These are phyloP conservation scores for Epiblema foenella DNA, from an alignment of 2,888 invertebrate species.

Conservation along the genomic window DNA sequence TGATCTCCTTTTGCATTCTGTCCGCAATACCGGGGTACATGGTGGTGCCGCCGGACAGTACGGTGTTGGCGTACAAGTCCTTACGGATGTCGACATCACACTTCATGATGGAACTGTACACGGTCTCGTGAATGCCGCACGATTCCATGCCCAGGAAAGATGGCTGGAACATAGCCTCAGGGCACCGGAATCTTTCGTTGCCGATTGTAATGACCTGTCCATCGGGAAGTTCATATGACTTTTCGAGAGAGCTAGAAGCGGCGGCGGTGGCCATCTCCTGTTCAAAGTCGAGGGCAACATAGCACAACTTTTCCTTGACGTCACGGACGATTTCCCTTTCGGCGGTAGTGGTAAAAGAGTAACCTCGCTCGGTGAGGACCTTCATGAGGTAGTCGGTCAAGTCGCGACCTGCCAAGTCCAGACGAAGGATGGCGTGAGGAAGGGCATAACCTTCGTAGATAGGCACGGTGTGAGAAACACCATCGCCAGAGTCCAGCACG, in stretches of 20 bases:
- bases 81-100: slow-evolving; percentile 97
- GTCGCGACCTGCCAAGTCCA: slow-evolving; percentile 96
- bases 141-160: slow-evolving; percentile 96
- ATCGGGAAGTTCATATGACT: slow-evolving; percentile 96
- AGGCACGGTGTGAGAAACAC: slow-evolving; percentile 96
- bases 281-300: slow-evolving; percentile 97
- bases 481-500: slow-evolving; percentile 96
- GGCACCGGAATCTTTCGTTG: slow-evolving; percentile 94
- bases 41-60: slow-evolving; percentile 96
- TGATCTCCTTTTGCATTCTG: slow-evolving; percentile 99
- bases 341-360: slow-evolving; percentile 96
- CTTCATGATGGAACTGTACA: slow-evolving; percentile 97
- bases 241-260: slow-evolving; percentile 95
- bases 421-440: slow-evolving; percentile 94
- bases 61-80: slow-evolving; percentile 96
- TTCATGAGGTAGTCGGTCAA: slow-evolving; percentile 97
- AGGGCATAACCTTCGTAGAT: slow-evolving; percentile 95
- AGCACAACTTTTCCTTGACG: slow-evolving; percentile 97
- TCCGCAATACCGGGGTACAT: slow-evolving; percentile 99
- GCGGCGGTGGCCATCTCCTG: slow-evolving; percentile 98
- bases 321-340: slow-evolving; percentile 97
- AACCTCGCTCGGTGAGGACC: slow-evolving; percentile 95
- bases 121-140: slow-evolving; percentile 95
- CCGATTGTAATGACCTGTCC: slow-evolving; percentile 96
- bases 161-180: slow-evolving; percentile 95